phyloP scores from a whole-genome alignment of 1,140 invertebrate genomes.

The Pogonus chalceus region DNA sequence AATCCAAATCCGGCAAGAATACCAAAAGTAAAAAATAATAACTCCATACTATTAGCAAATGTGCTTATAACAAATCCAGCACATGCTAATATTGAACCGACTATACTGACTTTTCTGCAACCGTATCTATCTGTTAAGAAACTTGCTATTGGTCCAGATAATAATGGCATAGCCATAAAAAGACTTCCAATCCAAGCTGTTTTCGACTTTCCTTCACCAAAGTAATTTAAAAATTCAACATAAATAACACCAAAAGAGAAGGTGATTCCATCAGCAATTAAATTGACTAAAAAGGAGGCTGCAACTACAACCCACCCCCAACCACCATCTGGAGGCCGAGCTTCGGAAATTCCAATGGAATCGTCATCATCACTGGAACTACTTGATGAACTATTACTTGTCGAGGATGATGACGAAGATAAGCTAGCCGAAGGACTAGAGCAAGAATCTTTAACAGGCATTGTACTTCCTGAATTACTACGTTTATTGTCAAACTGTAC shows the following conservation, averaged over 20 bases:
- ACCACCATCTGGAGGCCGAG: constrained; percentile 60
- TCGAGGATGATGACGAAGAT: constrained; percentile 33
- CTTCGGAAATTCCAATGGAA: constrained; percentile 50
- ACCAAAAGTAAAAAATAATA: constrained; percentile 76
- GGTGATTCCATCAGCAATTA: constrained; percentile 83
- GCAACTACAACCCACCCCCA: constrained; percentile 77
- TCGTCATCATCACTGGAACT: constrained; percentile 48
- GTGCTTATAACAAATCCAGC: constrained; percentile 74
- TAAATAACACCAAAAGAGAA: constrained; percentile 80
- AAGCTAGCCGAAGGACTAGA: constrained; percentile 34
- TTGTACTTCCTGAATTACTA: constrained; percentile 33
- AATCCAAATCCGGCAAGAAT: constrained; percentile 78
- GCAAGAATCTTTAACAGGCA: constrained; percentile 27
- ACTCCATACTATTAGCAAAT: constrained; percentile 62
- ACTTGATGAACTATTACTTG: constrained; percentile 31
- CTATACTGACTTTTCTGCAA: constrained; percentile 69
- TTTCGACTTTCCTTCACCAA: constrained; percentile 69
- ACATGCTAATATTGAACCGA: constrained; percentile 66
- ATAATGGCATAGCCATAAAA: constrained; percentile 81
- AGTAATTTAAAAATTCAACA: constrained; percentile 69
- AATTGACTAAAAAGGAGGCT: constrained; percentile 78
- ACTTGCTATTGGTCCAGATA: constrained; percentile 81
- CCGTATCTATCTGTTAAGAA: constrained; percentile 79
- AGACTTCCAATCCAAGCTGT: constrained; percentile 84
- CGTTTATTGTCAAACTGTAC: constrained; percentile 47